Base-by-base conservation (phyloP, 2,113 vertebrate species). In the Acinonyx jubatus region DNA sequence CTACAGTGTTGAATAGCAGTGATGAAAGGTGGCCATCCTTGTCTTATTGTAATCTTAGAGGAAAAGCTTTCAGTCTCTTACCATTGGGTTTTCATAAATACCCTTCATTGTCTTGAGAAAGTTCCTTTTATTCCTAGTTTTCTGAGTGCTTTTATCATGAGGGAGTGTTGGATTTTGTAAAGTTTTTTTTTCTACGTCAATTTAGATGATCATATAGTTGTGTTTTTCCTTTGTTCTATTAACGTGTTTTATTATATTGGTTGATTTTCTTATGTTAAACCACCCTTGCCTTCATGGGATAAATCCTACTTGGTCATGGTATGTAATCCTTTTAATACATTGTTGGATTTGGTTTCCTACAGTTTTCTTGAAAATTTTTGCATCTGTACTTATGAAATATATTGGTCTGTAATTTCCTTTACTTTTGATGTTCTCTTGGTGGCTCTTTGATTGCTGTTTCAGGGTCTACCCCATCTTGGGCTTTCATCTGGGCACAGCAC, bases 211-310 rank as follows among this genome's bases (percentile, higher is more conserved):
- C 2, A 5, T 61, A 25, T 74, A 18, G 8, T 8, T 5, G 23
- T 69, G 29, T 61, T 45, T 69, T 50, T 29, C 23, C 55, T 78
- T 82, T 7, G 2, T 81, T 66, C 78, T 90, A 5, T 74, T 65
- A 82, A 65, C 83, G 55, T 27, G 15, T 55, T 66, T 82, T 81
- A 73, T 87, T 57, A 48, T 61, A 57, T 85, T 80, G 38, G 31
- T 63, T 86, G 52, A 33, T 96, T 93, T 93, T 89, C 71, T 90
- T 91, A 36, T 63, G 33, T 80, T 80, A 66, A 94, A 57, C n/a
- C 7, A 38, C 5, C 19, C 5, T n/a, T 92, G 66, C 48, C 76
- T 87, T 71, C 55, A 11, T 96, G 23, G n/a, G 38, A 86, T 91
- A 91, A 86, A 86, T 91, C 50, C 5, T 19, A 50, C 15, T 85